phyloP scores from a whole-genome alignment of 2,888 invertebrate species.

The Chironomus riparius region DNA sequence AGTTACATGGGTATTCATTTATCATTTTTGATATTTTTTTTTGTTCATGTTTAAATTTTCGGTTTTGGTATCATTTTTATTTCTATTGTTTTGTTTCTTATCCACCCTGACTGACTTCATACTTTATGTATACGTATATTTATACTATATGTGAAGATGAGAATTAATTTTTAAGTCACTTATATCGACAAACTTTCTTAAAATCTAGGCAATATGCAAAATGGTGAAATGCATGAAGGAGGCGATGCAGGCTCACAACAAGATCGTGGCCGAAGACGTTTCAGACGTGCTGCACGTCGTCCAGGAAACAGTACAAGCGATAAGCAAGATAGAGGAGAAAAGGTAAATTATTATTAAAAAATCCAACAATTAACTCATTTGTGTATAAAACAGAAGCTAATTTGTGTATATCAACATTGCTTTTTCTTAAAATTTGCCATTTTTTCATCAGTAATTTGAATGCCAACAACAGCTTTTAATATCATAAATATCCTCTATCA shows the following conservation, averaged over 20 bases:
- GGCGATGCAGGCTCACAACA: neutral
- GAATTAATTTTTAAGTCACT: neutral
- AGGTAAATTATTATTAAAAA: slow-evolving; percentile 13
- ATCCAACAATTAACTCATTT: neutral
- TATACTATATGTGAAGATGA: neutral
- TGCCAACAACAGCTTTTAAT: neutral
- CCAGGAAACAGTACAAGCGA: slow-evolving; percentile 1
- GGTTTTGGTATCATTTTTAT: too few relatives aligned
- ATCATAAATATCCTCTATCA: too few relatives aligned
- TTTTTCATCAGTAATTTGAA: neutral
- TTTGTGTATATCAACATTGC: neutral
- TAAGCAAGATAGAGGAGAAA: slow-evolving; percentile 12
- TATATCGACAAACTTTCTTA: neutral
- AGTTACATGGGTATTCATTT: too few relatives aligned
- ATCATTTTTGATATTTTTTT: too few relatives aligned
- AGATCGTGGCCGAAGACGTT: slow-evolving; percentile 3
- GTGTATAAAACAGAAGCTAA: neutral
- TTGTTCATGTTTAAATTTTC: too few relatives aligned
- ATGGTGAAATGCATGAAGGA: slow-evolving; percentile 10
- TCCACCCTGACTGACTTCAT: too few relatives aligned
- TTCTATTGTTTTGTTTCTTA: too few relatives aligned
- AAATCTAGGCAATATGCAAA: slow-evolving; percentile 11
- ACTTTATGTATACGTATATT: neutral
- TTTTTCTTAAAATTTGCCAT: neutral
- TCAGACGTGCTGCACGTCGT: neutral